Base-by-base conservation (phyloP, 2,797 vertebrate genomes). In the Catostomus latipinnis region DNA sequence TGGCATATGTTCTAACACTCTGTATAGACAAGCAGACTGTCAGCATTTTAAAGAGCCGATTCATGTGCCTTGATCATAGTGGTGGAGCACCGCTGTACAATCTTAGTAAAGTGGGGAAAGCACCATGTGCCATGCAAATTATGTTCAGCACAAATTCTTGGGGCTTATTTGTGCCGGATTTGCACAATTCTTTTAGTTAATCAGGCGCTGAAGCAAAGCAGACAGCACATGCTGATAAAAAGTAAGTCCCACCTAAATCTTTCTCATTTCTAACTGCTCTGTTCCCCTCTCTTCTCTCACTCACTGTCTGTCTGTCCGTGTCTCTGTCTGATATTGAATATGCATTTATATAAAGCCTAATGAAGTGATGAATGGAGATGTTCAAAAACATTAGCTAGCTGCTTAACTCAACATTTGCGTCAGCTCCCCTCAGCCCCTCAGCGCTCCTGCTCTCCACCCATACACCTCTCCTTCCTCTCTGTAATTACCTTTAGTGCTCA, bases 331-430 rank as follows among this genome's bases (percentile, higher is more conserved):
- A 56, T 8, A 69, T 69, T 58, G 54, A 76, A 68, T 68, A 60
- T 58, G 45, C 75, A 77, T 13, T 34, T 6, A 11, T 8, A 13
- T 12, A 56, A 16, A 16, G 61, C 62, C 52, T 11, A 14, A 9
- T 57, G 74, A 45, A 76, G 52, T 67, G 65, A 69, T 1, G 46
- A 34, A 34, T 60, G 34, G 54, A 77, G 54, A 60, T 50, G 54
- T 58, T 68, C 1, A 50, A 34, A 68, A 76, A 76, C 74, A 67
- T 69, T 65, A 49, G 18, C 45, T 57, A 58, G 45, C 53, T n/a
- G 46, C 18, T 76, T 57, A 76, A 53, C 16, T 69, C 75, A 61
- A 12, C 48, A 60, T 60, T 49, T 77, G 56, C 46, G 48, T 77
- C 66, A 65, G 60, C 49, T 6, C 45, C 6, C 0, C 60, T 74